These are phyloP conservation scores for Ceratitis capitata DNA, from an alignment of 1,140 invertebrate genomes.

Conservation along the genomic window DNA sequence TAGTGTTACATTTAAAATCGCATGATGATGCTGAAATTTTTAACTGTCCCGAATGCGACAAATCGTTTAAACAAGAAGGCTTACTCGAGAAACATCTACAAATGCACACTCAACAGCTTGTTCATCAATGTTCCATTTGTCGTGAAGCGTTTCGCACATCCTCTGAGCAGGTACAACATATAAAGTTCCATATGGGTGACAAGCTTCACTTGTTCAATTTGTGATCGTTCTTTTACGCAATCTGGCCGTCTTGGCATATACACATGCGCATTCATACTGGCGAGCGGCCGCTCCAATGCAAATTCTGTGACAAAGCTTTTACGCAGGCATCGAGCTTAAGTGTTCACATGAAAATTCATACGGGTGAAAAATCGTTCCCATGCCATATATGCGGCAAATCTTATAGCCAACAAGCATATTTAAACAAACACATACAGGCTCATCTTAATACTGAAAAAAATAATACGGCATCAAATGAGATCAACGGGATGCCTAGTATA, in stretches of 20 bases:
- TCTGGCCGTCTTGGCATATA: slow-evolving; percentile 73
- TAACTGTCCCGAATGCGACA: slow-evolving; percentile 59
- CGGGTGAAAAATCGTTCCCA: slow-evolving; percentile 61
- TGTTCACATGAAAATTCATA: slow-evolving; percentile 73
- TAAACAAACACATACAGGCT: slow-evolving; percentile 60
- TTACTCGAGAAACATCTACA: slow-evolving; percentile 61
- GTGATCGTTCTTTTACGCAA: slow-evolving; percentile 76
- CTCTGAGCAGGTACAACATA: slow-evolving; percentile 68
- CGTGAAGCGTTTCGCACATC: slow-evolving; percentile 71
- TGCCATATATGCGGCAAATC: slow-evolving; percentile 62
- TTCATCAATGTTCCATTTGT: slow-evolving; percentile 71
- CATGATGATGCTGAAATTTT: slow-evolving; percentile 55
- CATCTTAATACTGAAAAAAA: slow-evolving; percentile 48
- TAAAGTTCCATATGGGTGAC: slow-evolving; percentile 69
- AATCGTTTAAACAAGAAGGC: slow-evolving; percentile 59
- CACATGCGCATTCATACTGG: slow-evolving; percentile 81
- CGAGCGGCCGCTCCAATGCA: slow-evolving; percentile 68
- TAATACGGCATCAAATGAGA: neutral
- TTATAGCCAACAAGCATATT: slow-evolving; percentile 64
- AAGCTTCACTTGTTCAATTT: slow-evolving; percentile 73
- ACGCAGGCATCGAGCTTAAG: slow-evolving; percentile 71
- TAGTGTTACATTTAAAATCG: slow-evolving; percentile 59
- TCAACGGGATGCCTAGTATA: neutral
- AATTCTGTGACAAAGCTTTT: slow-evolving; percentile 72
- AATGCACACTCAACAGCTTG: slow-evolving; percentile 57